phyloP scores from a whole-genome alignment of 2,797 vertebrate species.

The Neosalanx taihuensis region DNA sequence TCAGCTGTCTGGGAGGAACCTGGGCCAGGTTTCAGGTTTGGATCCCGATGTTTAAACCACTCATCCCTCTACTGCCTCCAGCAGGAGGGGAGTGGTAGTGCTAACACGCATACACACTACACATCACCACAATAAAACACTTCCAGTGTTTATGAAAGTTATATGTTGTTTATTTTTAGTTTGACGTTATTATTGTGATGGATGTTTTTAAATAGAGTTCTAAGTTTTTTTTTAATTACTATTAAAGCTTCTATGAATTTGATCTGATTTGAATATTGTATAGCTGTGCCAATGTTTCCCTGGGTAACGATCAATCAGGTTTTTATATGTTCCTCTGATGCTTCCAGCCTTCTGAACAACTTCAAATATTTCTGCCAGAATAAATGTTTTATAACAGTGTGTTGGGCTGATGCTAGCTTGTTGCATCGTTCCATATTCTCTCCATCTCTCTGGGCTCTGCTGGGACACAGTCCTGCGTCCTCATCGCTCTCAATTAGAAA shows the following conservation, averaged over 20 bases:
- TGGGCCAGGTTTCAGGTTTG: neutral
- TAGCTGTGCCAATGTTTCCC: conserved; percentile 42
- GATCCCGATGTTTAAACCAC: neutral
- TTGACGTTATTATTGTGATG: conserved; percentile 43
- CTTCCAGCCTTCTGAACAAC: conserved; percentile 36
- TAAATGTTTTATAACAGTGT: conserved; percentile 58
- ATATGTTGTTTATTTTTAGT: conserved; percentile 37
- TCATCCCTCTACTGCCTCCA: neutral
- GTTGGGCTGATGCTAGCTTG: conserved; percentile 17
- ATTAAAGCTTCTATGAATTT: neutral
- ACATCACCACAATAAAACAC: conserved; percentile 18
- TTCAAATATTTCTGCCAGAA: conserved; percentile 45
- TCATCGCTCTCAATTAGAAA: neutral
- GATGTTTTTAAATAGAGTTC: conserved; percentile 62
- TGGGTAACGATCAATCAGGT: conserved; percentile 54
- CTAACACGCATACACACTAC: neutral
- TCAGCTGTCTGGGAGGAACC: conserved; percentile 1
- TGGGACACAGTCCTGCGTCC: neutral
- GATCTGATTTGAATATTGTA: conserved; percentile 14
- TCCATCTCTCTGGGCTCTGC: neutral
- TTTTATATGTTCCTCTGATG: conserved; percentile 21
- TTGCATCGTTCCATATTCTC: conserved; percentile 5
- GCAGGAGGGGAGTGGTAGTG: neutral
- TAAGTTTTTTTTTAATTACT: conserved; percentile 45
- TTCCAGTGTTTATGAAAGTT: conserved; percentile 16